Percentiles rank a stretch among this genome's conserved stretches.
Evolutionary conservation across 2,888 invertebrate species (phyloP).

Genomic region (Congeria kusceri): DNA sequence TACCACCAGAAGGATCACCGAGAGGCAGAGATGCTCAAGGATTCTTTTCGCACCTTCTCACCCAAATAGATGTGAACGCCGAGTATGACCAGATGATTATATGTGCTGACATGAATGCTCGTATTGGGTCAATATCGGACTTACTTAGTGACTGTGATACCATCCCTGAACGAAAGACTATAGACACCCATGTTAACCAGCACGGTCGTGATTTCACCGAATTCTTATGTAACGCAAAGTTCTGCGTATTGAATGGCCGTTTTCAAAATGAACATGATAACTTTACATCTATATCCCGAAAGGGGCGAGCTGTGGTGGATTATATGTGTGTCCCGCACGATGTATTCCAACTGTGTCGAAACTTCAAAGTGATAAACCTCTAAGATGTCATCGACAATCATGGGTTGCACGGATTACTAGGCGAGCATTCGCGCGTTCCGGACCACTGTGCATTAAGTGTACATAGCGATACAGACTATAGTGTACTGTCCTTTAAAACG

Average conservation of each 20-base stretch:
- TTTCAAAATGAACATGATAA: conserved; percentile 3
- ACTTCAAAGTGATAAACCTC: conserved; percentile 4
- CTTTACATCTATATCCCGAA: conserved; percentile 16
- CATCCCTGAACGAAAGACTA: conserved; percentile 12
- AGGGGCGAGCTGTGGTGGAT: conserved; percentile 13
- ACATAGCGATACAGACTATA: not conserved
- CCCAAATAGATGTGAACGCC: conserved; percentile 10
- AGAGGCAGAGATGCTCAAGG: conserved; percentile 20
- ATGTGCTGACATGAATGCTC: conserved; percentile 12
- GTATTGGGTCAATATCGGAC: conserved; percentile 34
- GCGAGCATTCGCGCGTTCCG: conserved; percentile 12
- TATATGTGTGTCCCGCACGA: conserved; percentile 14
- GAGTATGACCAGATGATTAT: conserved; percentile 26
- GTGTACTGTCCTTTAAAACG: not conserved
- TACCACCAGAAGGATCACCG: conserved; percentile 33
- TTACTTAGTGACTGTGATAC: conserved; percentile 13
- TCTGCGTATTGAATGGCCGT: conserved; percentile 34
- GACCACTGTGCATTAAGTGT: not conserved
- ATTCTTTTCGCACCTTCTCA: conserved; percentile 20
- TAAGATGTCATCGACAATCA: conserved; percentile 6
- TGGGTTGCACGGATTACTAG: conserved; percentile 14
- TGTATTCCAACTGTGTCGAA: not conserved
- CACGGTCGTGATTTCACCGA: conserved; percentile 32
- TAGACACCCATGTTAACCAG: conserved; percentile 30
- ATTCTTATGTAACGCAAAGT: conserved; percentile 28